Evolutionary conservation across 1,140 invertebrate species (phyloP), one percentile per base, ranked within the genome.

Genomic region (Gerris buenoi): DNA sequence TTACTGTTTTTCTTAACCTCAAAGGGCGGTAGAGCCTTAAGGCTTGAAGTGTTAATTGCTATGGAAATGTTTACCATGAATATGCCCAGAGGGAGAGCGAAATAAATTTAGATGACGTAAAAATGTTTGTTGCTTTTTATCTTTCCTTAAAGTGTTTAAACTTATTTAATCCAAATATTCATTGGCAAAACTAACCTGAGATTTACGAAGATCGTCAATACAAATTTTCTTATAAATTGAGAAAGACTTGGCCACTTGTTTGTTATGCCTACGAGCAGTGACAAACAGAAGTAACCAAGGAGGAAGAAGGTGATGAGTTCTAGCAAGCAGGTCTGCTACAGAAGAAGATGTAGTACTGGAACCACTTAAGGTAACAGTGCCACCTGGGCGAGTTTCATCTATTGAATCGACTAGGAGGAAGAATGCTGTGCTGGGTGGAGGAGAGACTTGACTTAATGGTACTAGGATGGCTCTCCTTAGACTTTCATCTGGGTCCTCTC

Each of bases 151-250:
- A n/a, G n/a, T n/a, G n/a, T n/a, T n/a, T n/a, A n/a, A n/a, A n/a
- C n/a, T n/a, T n/a, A n/a, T n/a, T n/a, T n/a, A n/a, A n/a, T n/a
- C n/a, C n/a, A n/a, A n/a, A n/a, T n/a, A n/a, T n/a, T n/a, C n/a
- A n/a, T n/a, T n/a, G n/a, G n/a, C n/a, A n/a, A n/a, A n/a, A 63
- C 64, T 70, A 68, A 74, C 73, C 73, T 95, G 90, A 0, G 89
- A 86, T 69, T 95, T 93, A 25, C 91, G 81, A 66, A 96, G 77
- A 77, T 96, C 93, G 74, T 97, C 94, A 63, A 97, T 75, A 15
- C 88, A 88, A 68, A 95, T 87, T 80, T 93, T 97, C n/a, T 93
- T 82, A 76, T 96, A 97, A 14, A 93, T 93, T 1, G 92, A 91
- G 75, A 97, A 97, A 85, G 94, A 88, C 69, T 89, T 85, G 1